phyloP scores from a whole-genome alignment of 2,797 vertebrate species.

The Neosilurus mollespiculum region DNA sequence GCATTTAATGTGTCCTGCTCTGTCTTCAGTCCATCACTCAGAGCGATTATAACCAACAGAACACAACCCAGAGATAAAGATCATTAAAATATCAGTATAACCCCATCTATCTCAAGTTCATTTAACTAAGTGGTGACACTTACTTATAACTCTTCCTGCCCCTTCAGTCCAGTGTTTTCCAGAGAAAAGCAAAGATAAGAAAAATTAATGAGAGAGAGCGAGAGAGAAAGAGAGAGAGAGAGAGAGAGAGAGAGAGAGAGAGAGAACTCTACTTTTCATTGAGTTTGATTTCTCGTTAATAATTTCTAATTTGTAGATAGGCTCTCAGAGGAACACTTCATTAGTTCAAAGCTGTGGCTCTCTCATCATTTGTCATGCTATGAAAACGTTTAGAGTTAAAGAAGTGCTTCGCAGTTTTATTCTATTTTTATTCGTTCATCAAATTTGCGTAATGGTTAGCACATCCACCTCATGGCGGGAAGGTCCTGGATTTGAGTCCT shows the following conservation, averaged over 20 bases:
- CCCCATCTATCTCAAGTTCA: not conserved
- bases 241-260: not conserved
- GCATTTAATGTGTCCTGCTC: too few relatives aligned
- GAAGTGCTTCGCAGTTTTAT: not conserved
- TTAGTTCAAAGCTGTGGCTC: not conserved
- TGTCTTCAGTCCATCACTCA: not conserved
- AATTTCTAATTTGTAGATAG: not conserved
- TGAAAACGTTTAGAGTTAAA: constrained; percentile 3
- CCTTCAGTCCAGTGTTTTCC: not conserved
- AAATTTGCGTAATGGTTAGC: not conserved
- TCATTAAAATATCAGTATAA: not conserved
- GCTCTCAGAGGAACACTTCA: not conserved
- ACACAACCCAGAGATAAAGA: not conserved
- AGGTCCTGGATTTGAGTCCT: too few relatives aligned
- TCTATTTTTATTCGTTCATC: not conserved
- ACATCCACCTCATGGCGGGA: too few relatives aligned
- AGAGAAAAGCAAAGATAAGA: not conserved
- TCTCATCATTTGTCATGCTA: not conserved
- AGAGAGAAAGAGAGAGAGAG: not conserved
- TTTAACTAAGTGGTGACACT: not conserved
- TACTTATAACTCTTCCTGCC: not conserved
- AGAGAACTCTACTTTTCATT: not conserved
- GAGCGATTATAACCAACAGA: not conserved
- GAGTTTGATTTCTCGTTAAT: not conserved
- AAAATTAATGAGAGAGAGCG: not conserved